Evolutionary conservation across 2,888 invertebrate genomes (phyloP), one percentile per base, ranked within the genome.

Genomic region (Tuta absoluta): DNA sequence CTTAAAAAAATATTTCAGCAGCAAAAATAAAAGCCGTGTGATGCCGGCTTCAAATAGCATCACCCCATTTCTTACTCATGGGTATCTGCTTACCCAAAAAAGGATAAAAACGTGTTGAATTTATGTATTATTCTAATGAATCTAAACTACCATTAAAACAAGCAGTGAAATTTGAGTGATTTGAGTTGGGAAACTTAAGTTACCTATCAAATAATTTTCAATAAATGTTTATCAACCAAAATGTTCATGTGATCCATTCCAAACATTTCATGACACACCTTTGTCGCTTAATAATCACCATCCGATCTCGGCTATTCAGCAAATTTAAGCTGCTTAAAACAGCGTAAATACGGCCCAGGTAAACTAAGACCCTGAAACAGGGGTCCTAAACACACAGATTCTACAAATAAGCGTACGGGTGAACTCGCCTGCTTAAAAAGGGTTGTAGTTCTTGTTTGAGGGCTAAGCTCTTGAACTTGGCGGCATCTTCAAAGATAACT

Each of bases 341-440:
- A 45, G 33, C 7, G 24, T 12, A 53, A 53, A 23, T 14, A 53
- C 24, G 23, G 12, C 51, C 23, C 51, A 53, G 23, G 51, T 23
- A 53, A 53, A 53, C 51, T 53, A 24, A 21, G 14, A 23, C 51
- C 51, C 14, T 14, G 24, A 53, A 23, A 11, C 51, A 53, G 14
- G 23, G 48, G 23, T 53, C 51, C 51, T 53, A 53, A 53, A 24
- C 51, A 53, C 51, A 53, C 51, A 53, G 24, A 24, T 24, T 23
- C n/a, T 45, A 45, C 45, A 45, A 45, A 45, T 45, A 45, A 10
- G 33, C 33, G 33, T 33, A 5, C 4, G n/a, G 45, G 45, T 45
- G 17, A n/a, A 17, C 45, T 17, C 45, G 45, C 4, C 45, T 45
- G 45, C 45, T 14, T 45, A 11, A n/a, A 45, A 45, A 45, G 45